Evolutionary conservation across 1,140 invertebrate species (phyloP), one percentile per base, ranked within the genome.

Genomic region (Penaeus vannamei): DNA sequence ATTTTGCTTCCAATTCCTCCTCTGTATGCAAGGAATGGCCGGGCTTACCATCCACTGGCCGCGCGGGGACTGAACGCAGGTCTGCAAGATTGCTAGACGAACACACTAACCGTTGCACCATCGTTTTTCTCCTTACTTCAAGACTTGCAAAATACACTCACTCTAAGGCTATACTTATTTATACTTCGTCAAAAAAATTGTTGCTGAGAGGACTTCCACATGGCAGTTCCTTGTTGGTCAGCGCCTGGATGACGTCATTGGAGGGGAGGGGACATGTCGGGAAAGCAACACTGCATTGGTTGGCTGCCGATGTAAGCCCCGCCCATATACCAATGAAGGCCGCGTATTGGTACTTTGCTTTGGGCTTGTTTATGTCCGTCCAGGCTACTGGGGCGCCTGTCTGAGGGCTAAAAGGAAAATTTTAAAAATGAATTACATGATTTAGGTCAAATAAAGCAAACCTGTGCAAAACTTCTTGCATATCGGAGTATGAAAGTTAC

Each of bases 331-430:
- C 86, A 26, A 87, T 64, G 36, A 87, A 80, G 23, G 86, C 77
- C 19, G 86, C 86, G 60, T 87, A 87, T 53, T 87, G 86, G 77
- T 87, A 87, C 61, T 87, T 87, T n/a, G 86, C 61, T 26, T 36
- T 23, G 0, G 86, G 86, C 20, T 60, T 82, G 86, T 66, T 32
- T 10, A 82, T 19, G 36, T 81, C 86, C 10, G 53, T 23, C 86
- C 86, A 87, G 61, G 60, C 36, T 36, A 87, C 42, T 22, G 86
- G 86, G 36, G 26, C 14, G 59, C 32, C 76, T 0, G 62, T 29
- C 5, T 69, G 36, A 42, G 86, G 77, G 59, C 86, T 87, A 66
- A 46, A 46, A 23, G 72, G 23, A 26, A 53, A 26, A 53, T 20
- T 62, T 8, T 12, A 19, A 29, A 23, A 29, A 23, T 26, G 60